Conservation (phyloP, 2,888 invertebrate genomes). For the Ditylenchus weischeri region DNA sequence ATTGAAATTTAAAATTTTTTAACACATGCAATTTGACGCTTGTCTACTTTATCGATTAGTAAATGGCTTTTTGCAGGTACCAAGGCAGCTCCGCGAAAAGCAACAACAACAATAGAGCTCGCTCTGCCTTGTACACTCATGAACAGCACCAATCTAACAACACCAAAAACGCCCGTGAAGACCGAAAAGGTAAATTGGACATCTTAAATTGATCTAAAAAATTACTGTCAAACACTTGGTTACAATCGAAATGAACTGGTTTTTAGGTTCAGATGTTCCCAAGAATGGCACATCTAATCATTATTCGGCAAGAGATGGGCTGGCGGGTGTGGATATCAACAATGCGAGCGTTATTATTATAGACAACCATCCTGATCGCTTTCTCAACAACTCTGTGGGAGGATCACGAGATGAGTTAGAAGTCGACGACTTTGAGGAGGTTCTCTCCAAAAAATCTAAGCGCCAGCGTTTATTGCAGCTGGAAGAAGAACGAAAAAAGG, state of each 20-base stretch:
- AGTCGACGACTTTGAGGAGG: slow-evolving; percentile 39
- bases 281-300: neutral
- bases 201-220: too few species aligned
- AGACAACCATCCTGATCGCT: slow-evolving; percentile 32
- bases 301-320: slow-evolving; percentile 57
- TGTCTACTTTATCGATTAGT: slow-evolving; percentile 11
- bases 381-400: slow-evolving; percentile 1
- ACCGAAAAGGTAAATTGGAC: slow-evolving; percentile 28
- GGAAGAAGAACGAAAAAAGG: slow-evolving; percentile 32
- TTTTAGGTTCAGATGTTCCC: too few species aligned
- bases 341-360: slow-evolving; percentile 41
- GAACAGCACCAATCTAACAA: neutral
- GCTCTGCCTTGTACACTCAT: slow-evolving; percentile 16
- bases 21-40: too few species aligned
- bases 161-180: slow-evolving; percentile 30
- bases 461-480: slow-evolving; percentile 27
- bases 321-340: slow-evolving; percentile 65
- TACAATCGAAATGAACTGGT: too few species aligned
- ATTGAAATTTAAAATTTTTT: too few species aligned
- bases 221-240: neutral
- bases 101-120: slow-evolving; percentile 33
- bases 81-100: slow-evolving; percentile 41
- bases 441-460: slow-evolving; percentile 27
- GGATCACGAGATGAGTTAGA: slow-evolving; percentile 11
- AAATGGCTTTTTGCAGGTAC: slow-evolving; percentile 15